Evolutionary conservation across 2,888 invertebrate species (phyloP).

Genomic region (Pyralis farinalis): DNA sequence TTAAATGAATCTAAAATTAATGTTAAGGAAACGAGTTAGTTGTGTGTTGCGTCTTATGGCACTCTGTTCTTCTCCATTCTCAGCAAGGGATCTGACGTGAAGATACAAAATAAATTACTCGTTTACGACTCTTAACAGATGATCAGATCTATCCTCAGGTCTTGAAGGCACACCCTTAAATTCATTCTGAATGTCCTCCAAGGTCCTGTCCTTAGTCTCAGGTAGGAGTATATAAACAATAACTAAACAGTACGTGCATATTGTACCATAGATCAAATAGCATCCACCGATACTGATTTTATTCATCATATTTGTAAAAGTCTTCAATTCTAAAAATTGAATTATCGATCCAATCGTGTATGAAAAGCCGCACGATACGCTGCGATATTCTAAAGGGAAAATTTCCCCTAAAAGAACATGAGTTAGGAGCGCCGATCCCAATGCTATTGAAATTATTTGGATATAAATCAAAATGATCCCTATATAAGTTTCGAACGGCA

Average conservation of each 20-base stretch:
- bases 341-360: constrained; percentile 21
- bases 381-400: constrained; percentile 24
- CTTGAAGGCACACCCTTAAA: not conserved
- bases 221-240: constrained; percentile 5
- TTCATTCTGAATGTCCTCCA: constrained; percentile 10
- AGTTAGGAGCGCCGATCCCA: constrained; percentile 20
- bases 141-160: not conserved
- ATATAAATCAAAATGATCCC: constrained; percentile 19
- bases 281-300: constrained; percentile 20
- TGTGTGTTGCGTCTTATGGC: too few relatives aligned
- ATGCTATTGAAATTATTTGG: constrained; percentile 20
- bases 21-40: too few relatives aligned
- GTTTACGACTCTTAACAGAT: too few relatives aligned
- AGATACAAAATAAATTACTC: too few relatives aligned
- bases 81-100: too few relatives aligned
- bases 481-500: constrained; percentile 14
- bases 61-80: too few relatives aligned
- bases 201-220: constrained; percentile 12
- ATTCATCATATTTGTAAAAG: constrained; percentile 16
- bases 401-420: constrained; percentile 26
- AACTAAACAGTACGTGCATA: constrained; percentile 10
- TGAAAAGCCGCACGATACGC: constrained; percentile 28
- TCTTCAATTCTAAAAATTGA: constrained; percentile 19
- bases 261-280: constrained; percentile 11
- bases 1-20: too few relatives aligned